Conservation (phyloP, 2,113 vertebrate species). For the Callipepla californica region DNA sequence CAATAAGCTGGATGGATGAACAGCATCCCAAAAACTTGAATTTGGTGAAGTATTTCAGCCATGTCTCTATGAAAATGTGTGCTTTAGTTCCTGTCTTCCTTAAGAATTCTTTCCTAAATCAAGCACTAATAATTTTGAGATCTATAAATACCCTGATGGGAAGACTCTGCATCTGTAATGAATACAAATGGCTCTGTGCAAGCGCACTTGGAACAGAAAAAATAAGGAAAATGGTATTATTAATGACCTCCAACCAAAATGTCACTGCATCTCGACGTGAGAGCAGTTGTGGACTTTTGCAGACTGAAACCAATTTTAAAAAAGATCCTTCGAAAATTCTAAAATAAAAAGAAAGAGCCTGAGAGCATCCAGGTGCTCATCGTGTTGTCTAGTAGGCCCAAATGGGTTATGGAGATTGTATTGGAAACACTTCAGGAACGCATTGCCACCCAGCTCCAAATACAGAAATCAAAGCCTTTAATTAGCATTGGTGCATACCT, state of each 20-base stretch:
- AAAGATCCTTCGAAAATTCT: neutral
- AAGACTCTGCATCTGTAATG: conserved; percentile 5
- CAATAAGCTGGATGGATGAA: conserved; percentile 14
- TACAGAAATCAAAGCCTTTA: neutral
- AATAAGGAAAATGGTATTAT: neutral
- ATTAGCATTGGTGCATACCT: neutral
- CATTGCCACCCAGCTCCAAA: neutral
- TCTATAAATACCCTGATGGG: conserved; percentile 42
- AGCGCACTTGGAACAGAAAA: conserved; percentile 13
- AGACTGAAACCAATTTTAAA: neutral
- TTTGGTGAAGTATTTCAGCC: neutral
- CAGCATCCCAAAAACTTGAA: neutral
- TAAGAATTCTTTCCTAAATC: conserved; percentile 12
- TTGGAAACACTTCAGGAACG: neutral
- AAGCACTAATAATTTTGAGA: conserved; percentile 37
- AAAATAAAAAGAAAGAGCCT: neutral
- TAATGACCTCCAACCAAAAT: neutral
- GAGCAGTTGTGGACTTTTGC: neutral
- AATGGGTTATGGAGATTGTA: neutral
- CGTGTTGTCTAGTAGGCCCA: too few species aligned
- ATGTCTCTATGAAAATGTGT: neutral
- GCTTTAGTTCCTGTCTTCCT: neutral
- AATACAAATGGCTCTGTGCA: conserved; percentile 35
- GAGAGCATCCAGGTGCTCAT: neutral
- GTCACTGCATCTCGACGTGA: neutral